Evolutionary conservation across 2,113 vertebrate species (phyloP).

Genomic region (Ceyx melanurus): DNA sequence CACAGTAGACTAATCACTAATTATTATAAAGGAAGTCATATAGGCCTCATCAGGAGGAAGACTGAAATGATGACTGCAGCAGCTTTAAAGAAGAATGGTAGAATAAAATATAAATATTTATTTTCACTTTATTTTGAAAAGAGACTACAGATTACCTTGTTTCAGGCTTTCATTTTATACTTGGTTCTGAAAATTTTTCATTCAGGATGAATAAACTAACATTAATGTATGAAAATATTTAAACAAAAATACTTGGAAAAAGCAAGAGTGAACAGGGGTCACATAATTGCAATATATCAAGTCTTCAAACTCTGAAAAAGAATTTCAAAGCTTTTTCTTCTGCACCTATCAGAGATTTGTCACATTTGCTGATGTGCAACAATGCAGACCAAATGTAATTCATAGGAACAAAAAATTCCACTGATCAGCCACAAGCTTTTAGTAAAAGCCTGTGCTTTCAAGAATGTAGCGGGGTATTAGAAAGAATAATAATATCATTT

Average conservation of each 20-base stretch:
- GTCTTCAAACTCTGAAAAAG: neutral
- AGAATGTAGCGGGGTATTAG: neutral
- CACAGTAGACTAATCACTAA: too few species aligned
- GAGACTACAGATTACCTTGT: neutral
- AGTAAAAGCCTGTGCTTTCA: neutral
- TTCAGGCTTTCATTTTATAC: neutral
- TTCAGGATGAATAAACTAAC: neutral
- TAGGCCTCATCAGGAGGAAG: neutral
- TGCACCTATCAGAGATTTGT: neutral
- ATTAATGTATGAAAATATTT: neutral
- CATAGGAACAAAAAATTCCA: neutral
- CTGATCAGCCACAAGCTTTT: neutral
- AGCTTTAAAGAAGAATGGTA: neutral
- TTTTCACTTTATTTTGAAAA: neutral
- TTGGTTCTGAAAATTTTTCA: neutral
- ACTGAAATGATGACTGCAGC: neutral
- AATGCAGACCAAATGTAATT: neutral
- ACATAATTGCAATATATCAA: neutral
- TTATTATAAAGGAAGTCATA: neutral
- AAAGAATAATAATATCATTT: neutral
- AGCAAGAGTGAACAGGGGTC: neutral
- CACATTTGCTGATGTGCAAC: neutral
- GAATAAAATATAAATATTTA: neutral
- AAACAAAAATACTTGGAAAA: neutral
- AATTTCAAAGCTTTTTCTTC: neutral